Percentiles rank a stretch among this genome's conserved stretches.
Conservation (phyloP, 2,888 invertebrate genomes). For the Drosophila anceps region DNA sequence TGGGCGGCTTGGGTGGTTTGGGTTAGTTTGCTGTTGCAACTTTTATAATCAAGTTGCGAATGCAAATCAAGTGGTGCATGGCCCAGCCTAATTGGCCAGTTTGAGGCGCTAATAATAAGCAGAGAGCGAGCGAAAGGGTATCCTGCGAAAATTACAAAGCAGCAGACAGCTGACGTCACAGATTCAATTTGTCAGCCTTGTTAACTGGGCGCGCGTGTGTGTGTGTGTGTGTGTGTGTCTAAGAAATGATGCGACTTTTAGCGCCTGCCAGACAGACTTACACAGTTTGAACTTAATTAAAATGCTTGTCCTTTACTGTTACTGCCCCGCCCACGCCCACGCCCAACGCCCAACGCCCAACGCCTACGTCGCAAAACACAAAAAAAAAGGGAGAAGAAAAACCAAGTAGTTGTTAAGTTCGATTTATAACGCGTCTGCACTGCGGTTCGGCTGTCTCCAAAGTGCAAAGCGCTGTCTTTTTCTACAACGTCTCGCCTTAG, state of each 20-base stretch:
- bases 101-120: slow-evolving; percentile 64
- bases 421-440: slow-evolving; percentile 74
- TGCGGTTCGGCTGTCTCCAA: slow-evolving; percentile 75
- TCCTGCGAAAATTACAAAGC: slow-evolving; percentile 64
- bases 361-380: slow-evolving; percentile 21
- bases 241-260: slow-evolving; percentile 77
- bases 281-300: slow-evolving; percentile 81
- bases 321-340: slow-evolving; percentile 4
- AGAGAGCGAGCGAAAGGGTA: slow-evolving; percentile 7
- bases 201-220: slow-evolving; percentile 41
- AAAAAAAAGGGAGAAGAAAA: neutral
- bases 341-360: slow-evolving; percentile 9
- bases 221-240: neutral
- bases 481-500: slow-evolving; percentile 15
- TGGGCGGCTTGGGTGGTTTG: neutral
- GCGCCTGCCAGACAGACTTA: slow-evolving; percentile 63
- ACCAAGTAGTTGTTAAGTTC: slow-evolving; percentile 76
- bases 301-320: slow-evolving; percentile 63
- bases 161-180: slow-evolving; percentile 62
- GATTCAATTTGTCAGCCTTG: slow-evolving; percentile 79
- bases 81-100: slow-evolving; percentile 62
- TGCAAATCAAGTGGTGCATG: slow-evolving; percentile 63
- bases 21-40: slow-evolving; percentile 42
- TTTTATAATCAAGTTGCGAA: slow-evolving; percentile 75
- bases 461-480: slow-evolving; percentile 75